Percentiles rank a stretch among this genome's conserved stretches.
These are phyloP conservation scores for Andrena bicolor DNA, from an alignment of 2,888 invertebrate species.

Conservation along the genomic window DNA sequence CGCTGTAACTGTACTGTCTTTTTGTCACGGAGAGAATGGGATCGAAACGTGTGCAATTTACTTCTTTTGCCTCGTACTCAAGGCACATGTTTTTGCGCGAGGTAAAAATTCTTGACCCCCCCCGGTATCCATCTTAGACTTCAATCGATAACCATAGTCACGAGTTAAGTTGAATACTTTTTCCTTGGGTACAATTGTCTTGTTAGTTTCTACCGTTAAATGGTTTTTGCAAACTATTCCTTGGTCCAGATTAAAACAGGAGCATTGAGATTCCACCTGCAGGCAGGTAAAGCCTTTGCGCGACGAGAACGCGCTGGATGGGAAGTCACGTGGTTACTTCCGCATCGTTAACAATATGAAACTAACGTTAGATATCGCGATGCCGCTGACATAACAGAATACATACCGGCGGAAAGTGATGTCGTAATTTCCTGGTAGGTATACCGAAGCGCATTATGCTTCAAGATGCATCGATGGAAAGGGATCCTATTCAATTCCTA, in stretches of 20 bases:
- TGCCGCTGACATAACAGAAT: slow-evolving; percentile 53
- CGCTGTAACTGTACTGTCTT: slow-evolving; percentile 41
- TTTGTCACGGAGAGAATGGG: slow-evolving; percentile 27
- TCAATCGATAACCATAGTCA: background rate
- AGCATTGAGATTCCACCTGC: slow-evolving; percentile 3
- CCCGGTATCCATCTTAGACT: background rate
- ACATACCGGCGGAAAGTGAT: slow-evolving; percentile 28
- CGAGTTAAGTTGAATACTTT: background rate
- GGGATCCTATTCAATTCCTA: slow-evolving; percentile 32
- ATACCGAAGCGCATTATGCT: slow-evolving; percentile 11
- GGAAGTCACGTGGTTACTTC: slow-evolving; percentile 54
- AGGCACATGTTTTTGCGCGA: background rate
- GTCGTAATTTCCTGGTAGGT: slow-evolving; percentile 52
- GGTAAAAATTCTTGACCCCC: background rate
- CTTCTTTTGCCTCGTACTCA: background rate
- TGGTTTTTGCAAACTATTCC: background rate
- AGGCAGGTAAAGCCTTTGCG: background rate
- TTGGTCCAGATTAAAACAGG: background rate
- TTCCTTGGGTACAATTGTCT: background rate
- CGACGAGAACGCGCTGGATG: slow-evolving; percentile 47
- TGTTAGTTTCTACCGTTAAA: background rate
- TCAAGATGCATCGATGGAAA: slow-evolving; percentile 36
- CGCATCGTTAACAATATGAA: slow-evolving; percentile 57
- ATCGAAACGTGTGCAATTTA: slow-evolving; percentile 20
- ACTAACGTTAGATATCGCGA: slow-evolving; percentile 34